These are phyloP conservation scores for Lethocerus indicus DNA, from an alignment of 1,140 invertebrate genomes.

Conservation along the genomic window DNA sequence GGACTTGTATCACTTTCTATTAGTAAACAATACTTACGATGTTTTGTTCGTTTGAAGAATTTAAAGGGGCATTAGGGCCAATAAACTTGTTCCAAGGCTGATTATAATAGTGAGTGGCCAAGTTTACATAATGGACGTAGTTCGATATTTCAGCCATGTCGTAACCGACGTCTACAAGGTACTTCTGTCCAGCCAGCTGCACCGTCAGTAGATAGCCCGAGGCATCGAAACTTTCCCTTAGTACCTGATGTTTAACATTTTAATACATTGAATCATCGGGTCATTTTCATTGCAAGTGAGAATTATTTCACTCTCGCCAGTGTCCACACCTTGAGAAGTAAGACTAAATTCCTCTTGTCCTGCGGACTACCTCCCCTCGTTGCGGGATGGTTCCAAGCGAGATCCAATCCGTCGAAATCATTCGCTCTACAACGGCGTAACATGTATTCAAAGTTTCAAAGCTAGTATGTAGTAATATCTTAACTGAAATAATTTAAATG, in stretches of 20 bases:
- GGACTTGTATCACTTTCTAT: background rate
- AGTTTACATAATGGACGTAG: conserved; percentile 64
- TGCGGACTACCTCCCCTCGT: conserved; percentile 46
- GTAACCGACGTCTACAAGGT: conserved; percentile 53
- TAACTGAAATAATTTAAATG: too few species aligned
- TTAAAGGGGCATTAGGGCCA: conserved; percentile 42
- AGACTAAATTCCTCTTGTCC: conserved; percentile 62
- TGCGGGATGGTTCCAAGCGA: conserved; percentile 59
- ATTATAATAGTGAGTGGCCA: conserved; percentile 86
- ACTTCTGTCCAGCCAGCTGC: conserved; percentile 52
- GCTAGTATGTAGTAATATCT: background rate
- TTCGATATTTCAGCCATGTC: conserved; percentile 51
- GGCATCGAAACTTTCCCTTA: conserved; percentile 45
- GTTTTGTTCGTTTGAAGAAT: conserved; percentile 1
- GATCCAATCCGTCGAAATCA: conserved; percentile 66
- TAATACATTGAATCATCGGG: background rate
- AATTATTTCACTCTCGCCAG: background rate
- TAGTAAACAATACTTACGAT: background rate
- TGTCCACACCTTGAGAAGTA: conserved; percentile 44
- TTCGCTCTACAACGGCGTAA: conserved; percentile 24
- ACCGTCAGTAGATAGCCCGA: conserved; percentile 52
- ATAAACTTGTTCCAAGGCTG: conserved; percentile 62
- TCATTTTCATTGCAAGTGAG: background rate
- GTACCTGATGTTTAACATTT: conserved; percentile 29
- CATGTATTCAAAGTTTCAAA: background rate